phyloP scores from a whole-genome alignment of 2,113 vertebrate species.

The Todiramphus saurophagus region DNA sequence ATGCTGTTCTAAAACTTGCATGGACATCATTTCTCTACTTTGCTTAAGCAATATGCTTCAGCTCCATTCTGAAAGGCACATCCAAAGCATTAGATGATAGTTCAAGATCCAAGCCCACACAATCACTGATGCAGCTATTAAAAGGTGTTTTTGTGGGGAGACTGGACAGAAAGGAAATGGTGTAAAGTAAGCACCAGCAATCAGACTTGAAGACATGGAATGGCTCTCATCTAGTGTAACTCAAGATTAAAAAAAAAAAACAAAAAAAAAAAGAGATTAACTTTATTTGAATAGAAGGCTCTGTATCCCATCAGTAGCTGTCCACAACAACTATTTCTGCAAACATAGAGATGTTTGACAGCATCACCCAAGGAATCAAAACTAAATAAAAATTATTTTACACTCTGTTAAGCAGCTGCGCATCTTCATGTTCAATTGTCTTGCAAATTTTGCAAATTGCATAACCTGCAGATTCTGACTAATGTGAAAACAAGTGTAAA shows the following conservation, averaged over 20 bases:
- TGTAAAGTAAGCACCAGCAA: not conserved
- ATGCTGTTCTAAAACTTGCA: not conserved
- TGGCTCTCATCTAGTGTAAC: not conserved
- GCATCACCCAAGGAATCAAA: not conserved
- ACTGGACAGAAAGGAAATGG: not conserved
- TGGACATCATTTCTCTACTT: not conserved
- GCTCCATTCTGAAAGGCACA: not conserved
- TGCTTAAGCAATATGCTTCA: not conserved
- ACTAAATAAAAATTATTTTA: not conserved
- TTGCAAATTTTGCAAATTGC: not conserved
- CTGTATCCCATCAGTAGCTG: not conserved
- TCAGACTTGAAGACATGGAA: not conserved
- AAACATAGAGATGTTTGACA: not conserved
- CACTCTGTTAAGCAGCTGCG: not conserved
- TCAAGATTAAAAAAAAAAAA: not conserved
- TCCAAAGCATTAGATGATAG: not conserved
- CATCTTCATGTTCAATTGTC: not conserved
- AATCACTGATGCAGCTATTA: not conserved
- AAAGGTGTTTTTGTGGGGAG: not conserved
- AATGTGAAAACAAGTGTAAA: not conserved
- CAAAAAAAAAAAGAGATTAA: not conserved
- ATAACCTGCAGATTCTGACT: not conserved
- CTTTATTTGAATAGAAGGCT: not conserved
- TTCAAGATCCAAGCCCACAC: not conserved
- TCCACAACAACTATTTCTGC: not conserved